Evolutionary conservation across 2,113 vertebrate species (phyloP).

Genomic region (Prunella himalayana): DNA sequence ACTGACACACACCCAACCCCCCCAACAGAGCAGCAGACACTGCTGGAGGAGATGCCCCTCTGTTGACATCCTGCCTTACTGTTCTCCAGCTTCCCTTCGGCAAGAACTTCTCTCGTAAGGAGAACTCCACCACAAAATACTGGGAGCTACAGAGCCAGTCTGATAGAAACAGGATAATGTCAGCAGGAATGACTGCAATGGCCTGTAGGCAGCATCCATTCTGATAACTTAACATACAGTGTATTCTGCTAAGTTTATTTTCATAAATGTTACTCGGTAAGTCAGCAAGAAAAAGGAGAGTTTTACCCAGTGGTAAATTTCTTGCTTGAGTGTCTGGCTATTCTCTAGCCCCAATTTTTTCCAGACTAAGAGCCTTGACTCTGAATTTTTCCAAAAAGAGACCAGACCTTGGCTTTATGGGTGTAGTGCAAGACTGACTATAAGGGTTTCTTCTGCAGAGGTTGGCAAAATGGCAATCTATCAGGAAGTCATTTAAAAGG

Average conservation of each 20-base stretch:
- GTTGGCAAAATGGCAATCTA: not conserved
- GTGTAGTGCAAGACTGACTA: not conserved
- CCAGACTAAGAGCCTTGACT: not conserved
- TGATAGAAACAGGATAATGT: conserved; percentile 45
- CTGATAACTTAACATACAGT: conserved; percentile 13
- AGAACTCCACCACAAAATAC: not conserved
- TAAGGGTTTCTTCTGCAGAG: not conserved
- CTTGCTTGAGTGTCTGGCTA: not conserved
- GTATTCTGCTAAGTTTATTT: conserved; percentile 28
- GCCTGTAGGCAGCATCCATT: conserved; percentile 40
- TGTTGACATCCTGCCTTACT: not conserved
- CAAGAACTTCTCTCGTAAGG: not conserved
- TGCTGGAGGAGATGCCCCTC: conserved; percentile 1
- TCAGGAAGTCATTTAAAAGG: not conserved
- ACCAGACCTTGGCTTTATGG: not conserved
- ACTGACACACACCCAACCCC: not conserved
- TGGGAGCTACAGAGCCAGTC: not conserved
- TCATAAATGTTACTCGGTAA: conserved; percentile 27
- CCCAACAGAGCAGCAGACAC: not conserved
- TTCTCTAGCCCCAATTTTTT: not conserved
- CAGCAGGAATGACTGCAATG: conserved; percentile 36
- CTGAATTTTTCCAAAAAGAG: not conserved
- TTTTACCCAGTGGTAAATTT: not conserved
- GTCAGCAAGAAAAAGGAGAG: not conserved
- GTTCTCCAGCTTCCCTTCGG: not conserved